Evolutionary conservation across 35 echinoderm and acorn worm genomes (phyloP), one percentile per base, ranked within the genome.

Genomic region (Ophioderma brevispina): DNA sequence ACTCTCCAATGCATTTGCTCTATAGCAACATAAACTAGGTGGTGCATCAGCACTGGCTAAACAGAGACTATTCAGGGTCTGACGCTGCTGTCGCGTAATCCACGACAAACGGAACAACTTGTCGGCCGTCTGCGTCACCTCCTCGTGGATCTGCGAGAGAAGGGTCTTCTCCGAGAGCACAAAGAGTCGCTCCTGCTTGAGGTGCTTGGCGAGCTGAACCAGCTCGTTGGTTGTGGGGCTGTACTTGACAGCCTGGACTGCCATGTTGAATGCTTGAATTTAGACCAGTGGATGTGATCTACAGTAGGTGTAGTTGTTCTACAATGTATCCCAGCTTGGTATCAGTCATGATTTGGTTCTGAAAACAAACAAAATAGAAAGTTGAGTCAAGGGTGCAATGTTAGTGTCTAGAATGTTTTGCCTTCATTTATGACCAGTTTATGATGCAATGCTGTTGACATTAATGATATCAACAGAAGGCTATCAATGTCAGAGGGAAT

Each of bases 21-120:
- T 77, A 35, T 98, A 88, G 77, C 96, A 98, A 75, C 96, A 98
- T 13, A 79, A 80, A 43, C 78, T 88, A 1, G 96, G 93, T 32
- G 96, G 90, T 21, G 87, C 75, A 6, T 98, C 94, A 31, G 79
- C 76, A 35, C 90, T 92, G 5, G 93, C 90, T 14, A 95, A 33
- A 0, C 92, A 90, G 40, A 98, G 80, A 75, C 90, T 93, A 31
- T 98, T 89, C 17, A 98, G 76, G 31, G 90, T 98, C 38, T 95
- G 93, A 14, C 96, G 91, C 76, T 98, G 96, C 76, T 98, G 96
- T 43, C 91, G 81, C 2, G 96, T 89, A 33, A 98, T 95, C 96
- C 96, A 98, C 3, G 96, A 90, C 19, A 91, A 78, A 35, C 87
- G 93, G 63, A 91, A 94, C 6, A 98, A 55, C 59, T 84, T 92